Base-by-base conservation (phyloP, 2,113 vertebrate genomes). In the Amazona vittata region DNA sequence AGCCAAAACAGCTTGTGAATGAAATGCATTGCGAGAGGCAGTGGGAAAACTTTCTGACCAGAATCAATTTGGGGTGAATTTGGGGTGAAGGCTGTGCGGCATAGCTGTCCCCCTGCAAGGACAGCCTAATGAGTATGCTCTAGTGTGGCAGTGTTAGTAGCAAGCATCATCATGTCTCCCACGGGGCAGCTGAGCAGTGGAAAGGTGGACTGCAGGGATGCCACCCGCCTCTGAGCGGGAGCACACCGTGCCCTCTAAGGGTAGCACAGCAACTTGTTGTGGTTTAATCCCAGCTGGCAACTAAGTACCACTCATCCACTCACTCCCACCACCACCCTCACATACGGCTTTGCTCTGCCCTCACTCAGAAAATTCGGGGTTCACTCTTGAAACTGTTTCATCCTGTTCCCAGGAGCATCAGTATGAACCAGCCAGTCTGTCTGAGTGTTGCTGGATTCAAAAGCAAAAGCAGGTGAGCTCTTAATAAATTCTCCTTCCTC, bases 311-410 rank as follows among this genome's bases (percentile, higher is more conserved):
- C 33, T 22, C 57, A 35, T 33, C 21, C 33, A 24, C 33, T 59
- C 57, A 59, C 21, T 59, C 33, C 57, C 21, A 59, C 21, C 57
- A 59, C 33, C 57, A 59, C 57, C 21, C 33, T 59, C 21, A 24
- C 57, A 25, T 43, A 29, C 10, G 0, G 1, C 50, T 85, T 85
- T 1, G 0, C 24, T 78, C 55, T 41, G 15, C 31, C 20, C 31
- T 70, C 46, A 5, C 31, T 59, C n/a, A n/a, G 43, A 82, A 71
- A 71, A 64, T 55, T 68, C 52, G 17, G 16, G 10, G 8, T 53
- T 87, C 37, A 37, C 15, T 15, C 57, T 46, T 18, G 22, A 59
- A 90, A 82, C 78, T 59, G 2, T 46, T 82, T 75, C 39, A 15
- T 55, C 44, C 19, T n/a, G 19, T n/a, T 84, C 55, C 53, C 2